Evolutionary conservation across 2,797 vertebrate genomes (phyloP), one percentile per base, ranked within the genome.

Genomic region (Urocyon cinereoargenteus): DNA sequence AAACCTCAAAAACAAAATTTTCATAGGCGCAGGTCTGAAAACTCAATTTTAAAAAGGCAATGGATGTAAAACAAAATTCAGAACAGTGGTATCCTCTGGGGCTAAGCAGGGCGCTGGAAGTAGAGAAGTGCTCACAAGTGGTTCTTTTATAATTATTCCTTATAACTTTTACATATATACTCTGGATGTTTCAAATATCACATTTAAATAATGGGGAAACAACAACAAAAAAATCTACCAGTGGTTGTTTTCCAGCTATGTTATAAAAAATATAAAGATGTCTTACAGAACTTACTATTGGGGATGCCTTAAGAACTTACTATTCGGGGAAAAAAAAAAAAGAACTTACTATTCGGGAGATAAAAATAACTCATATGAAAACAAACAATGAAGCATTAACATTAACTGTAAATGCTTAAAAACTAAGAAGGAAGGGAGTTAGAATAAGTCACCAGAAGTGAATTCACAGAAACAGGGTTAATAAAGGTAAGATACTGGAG

Each of bases 291-390:
- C 24, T 70, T 89, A 89, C 5, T 89, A 88, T 6, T 12, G 53
- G 51, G 34, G 26, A 53, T 72, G 28, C 3, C 14, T 73, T 31
- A 87, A 64, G 61, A 96, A 89, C 24, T 70, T 89, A 89, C 5
- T 89, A 88, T 5, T 12, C 40, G 40, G 34, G 72, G n/a, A n/a
- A n/a, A n/a, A n/a, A n/a, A n/a, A n/a, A n/a, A n/a, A n/a, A 87
- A 64, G 61, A 96, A 89, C 24, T 70, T 89, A 89, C 5, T 89
- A 88, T 5, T 12, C 40, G 40, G 34, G 72, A 62, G 10, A 93
- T 70, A 70, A 93, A 96, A 89, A 83, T 92, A 83, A 92, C 66
- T 87, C 66, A 88, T 31, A 36, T 59, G 28, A 92, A 92, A 91
- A 55, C 5, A 18, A 86, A 95, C n/a, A 95, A 81, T 24, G 34